Conservation (phyloP, 2,797 vertebrate species). For the Epinephelus coioides region DNA sequence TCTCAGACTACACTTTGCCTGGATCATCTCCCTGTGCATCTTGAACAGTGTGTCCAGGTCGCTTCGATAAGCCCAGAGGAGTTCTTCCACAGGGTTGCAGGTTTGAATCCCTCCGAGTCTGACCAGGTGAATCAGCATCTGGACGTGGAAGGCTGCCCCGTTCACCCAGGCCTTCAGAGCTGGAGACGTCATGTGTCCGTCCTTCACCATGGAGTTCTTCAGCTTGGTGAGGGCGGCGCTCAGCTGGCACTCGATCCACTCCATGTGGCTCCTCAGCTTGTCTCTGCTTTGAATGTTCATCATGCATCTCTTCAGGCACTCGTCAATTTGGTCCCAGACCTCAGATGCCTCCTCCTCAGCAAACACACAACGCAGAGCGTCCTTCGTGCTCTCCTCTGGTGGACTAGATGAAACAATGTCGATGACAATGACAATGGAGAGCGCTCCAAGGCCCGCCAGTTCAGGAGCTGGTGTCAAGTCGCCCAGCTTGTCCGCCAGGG, state of each 20-base stretch:
- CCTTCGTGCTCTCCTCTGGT: neutral
- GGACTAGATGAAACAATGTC: neutral
- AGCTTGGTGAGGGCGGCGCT: constrained; percentile 6
- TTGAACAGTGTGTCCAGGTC: neutral
- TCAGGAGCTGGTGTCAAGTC: rapidly evolving
- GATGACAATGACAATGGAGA: neutral
- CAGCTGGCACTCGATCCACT: neutral
- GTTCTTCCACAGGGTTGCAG: neutral
- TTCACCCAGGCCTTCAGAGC: constrained; percentile 31
- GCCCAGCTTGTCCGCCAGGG: neutral
- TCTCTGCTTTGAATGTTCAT: neutral
- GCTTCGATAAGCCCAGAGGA: neutral
- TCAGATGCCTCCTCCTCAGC: neutral
- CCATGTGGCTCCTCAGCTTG: neutral
- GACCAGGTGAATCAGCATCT: constrained; percentile 25
- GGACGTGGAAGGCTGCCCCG: constrained; percentile 4
- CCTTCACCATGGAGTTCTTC: constrained; percentile 24
- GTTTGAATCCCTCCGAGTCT: neutral
- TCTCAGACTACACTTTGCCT: neutral
- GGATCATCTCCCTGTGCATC: neutral
- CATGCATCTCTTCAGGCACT: neutral
- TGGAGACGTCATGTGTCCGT: neutral
- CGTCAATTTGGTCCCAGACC: no score
- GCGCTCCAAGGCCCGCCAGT: neutral
- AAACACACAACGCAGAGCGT: neutral